These are phyloP conservation scores for Smutsia gigantea DNA, from an alignment of 2,797 vertebrate genomes.

Conservation along the genomic window DNA sequence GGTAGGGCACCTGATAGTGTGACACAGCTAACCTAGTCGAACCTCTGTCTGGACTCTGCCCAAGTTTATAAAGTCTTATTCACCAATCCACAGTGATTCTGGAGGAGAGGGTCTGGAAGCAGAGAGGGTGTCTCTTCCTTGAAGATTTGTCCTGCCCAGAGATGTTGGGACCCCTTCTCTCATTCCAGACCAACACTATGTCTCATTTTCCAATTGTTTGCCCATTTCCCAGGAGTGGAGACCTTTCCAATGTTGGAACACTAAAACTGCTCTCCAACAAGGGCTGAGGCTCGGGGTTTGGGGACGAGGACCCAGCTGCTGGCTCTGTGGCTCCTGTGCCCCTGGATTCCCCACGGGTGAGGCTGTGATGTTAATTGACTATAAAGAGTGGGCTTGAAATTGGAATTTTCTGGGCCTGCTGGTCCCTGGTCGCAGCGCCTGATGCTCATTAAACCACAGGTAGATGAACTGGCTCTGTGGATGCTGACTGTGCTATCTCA, in stretches of 20 bases:
- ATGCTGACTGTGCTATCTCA: slow-evolving; percentile 45
- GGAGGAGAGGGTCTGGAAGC: not conserved
- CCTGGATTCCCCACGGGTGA: not conserved
- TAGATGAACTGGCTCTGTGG: slow-evolving; percentile 54
- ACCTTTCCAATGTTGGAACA: not conserved
- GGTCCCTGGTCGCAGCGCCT: slow-evolving; percentile 56
- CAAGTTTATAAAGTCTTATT: not conserved
- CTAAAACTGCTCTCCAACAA: not conserved
- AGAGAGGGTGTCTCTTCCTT: not conserved
- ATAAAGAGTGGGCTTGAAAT: slow-evolving; percentile 78
- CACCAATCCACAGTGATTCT: not conserved
- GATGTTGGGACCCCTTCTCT: not conserved
- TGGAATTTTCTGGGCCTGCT: slow-evolving; percentile 71
- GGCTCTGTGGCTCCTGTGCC: not conserved
- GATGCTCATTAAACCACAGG: slow-evolving; percentile 60
- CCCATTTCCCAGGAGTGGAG: not conserved
- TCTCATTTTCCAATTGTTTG: not conserved
- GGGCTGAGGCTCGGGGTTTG: not conserved
- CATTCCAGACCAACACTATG: not conserved
- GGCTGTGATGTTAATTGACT: slow-evolving; percentile 79
- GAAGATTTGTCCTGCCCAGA: not conserved
- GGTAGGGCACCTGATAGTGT: not conserved
- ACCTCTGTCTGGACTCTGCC: not conserved
- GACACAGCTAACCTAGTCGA: not conserved
- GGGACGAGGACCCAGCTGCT: not conserved